Evolutionary conservation across 2,797 vertebrate species (phyloP).

Genomic region (Eurystomus glaucurus): DNA sequence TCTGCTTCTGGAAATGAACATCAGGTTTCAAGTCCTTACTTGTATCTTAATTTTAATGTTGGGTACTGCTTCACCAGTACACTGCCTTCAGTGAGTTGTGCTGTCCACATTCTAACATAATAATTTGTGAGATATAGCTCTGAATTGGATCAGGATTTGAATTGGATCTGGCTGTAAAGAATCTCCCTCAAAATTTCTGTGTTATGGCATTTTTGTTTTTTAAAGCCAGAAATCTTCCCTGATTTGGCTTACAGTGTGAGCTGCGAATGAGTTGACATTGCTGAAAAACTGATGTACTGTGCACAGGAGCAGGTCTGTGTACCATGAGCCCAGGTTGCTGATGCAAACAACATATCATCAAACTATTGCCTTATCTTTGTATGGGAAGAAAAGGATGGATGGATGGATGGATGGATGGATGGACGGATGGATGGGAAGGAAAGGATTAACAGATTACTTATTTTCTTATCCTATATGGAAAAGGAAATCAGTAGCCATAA

Average conservation of each 20-base stretch:
- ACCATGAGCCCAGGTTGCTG: not conserved
- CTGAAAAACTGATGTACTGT: not conserved
- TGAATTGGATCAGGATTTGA: not conserved
- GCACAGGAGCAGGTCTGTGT: not conserved
- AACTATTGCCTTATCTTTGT: not conserved
- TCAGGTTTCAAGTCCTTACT: not conserved
- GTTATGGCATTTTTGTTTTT: not conserved
- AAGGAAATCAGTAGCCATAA: not conserved
- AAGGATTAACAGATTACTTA: not conserved
- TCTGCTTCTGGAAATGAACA: not conserved
- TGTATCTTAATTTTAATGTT: not conserved
- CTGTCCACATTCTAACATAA: not conserved
- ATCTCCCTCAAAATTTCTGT: not conserved
- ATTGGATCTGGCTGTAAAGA: not conserved
- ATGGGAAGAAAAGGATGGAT: not conserved
- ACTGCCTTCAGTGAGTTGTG: not conserved
- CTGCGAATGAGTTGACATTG: not conserved
- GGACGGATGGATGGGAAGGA: not conserved
- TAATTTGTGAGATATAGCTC: not conserved
- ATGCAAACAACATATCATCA: not conserved
- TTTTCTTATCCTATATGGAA: not conserved
- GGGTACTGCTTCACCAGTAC: not conserved
- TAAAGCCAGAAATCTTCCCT: not conserved
- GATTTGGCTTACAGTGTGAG: not conserved
- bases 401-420: not conserved